A percentile compares a stretch with the other conserved stretches of the same genome.
These are phyloP conservation scores for Apotomis turbidana DNA, from an alignment of 2,888 invertebrate species.

Conservation along the genomic window DNA sequence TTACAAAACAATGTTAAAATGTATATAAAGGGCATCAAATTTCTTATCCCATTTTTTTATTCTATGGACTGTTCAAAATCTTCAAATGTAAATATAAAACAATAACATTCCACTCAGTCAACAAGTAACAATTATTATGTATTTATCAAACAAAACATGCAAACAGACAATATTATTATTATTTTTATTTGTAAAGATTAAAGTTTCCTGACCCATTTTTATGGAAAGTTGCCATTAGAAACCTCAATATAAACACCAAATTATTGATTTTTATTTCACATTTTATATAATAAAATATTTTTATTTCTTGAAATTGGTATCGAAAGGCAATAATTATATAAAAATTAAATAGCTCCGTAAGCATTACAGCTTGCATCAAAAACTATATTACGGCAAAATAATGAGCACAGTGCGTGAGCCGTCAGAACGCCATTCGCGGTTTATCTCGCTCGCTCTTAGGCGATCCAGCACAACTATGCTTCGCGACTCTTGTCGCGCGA, in stretches of 20 bases:
- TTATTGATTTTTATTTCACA: constrained; percentile 5
- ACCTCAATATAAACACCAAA: constrained; percentile 14
- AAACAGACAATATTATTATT: constrained; percentile 33
- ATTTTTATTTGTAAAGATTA: not conserved
- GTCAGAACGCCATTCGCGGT: too few relatives aligned
- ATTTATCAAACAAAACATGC: constrained; percentile 40
- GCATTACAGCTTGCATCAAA: not conserved
- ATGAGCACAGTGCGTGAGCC: not conserved
- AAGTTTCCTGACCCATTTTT: not conserved
- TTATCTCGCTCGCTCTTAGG: too few relatives aligned
- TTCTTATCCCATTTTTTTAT: not conserved
- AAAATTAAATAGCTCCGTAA: constrained; percentile 23
- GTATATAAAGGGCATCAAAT: too few relatives aligned
- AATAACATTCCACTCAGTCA: constrained; percentile 42
- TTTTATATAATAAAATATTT: not conserved
- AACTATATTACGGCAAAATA: constrained; percentile 10
- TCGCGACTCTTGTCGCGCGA: too few relatives aligned
- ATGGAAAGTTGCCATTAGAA: not conserved
- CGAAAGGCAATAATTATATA: constrained; percentile 26
- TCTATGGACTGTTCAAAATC: constrained; percentile 12
- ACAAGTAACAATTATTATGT: constrained; percentile 45
- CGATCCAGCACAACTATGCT: too few relatives aligned
- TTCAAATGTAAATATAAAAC: constrained; percentile 19
- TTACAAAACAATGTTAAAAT: too few relatives aligned
- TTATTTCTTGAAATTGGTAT: constrained; percentile 9